Conservation (phyloP, 53 echinoderm and acorn worm species). For the Glandiceps talaboti region DNA sequence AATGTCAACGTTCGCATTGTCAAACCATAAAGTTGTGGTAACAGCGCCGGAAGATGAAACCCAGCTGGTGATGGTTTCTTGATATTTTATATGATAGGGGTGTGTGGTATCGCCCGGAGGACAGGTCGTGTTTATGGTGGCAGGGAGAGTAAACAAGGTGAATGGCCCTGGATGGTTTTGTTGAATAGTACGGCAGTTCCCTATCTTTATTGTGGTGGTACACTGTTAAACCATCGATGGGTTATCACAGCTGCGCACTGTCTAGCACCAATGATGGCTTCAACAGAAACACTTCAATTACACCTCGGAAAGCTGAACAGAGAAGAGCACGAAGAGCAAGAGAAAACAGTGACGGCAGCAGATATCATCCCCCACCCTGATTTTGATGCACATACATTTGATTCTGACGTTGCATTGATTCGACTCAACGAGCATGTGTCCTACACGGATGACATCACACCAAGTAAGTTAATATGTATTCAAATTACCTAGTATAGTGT, state of each 20-base stretch:
- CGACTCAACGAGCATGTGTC: slow-evolving; percentile 9
- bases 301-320: slow-evolving; percentile 63
- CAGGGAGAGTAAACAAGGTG: not conserved
- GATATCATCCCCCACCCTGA: slow-evolving; percentile 25
- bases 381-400: slow-evolving; percentile 30
- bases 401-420: slow-evolving; percentile 70
- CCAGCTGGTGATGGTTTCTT: too few relatives aligned
- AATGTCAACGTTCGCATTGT: too few relatives aligned
- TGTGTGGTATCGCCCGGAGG: not conserved
- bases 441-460: not conserved
- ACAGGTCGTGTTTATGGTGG: not conserved
- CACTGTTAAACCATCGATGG: slow-evolving; percentile 59
- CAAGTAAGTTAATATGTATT: not conserved
- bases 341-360: slow-evolving; percentile 19
- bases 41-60: too few relatives aligned
- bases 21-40: too few relatives aligned
- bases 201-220: slow-evolving; percentile 73
- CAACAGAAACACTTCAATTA: slow-evolving; percentile 17
- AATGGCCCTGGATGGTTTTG: not conserved
- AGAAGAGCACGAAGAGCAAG: slow-evolving; percentile 19
- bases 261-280: slow-evolving; percentile 4
- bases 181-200: not conserved
- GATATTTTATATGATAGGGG: too few relatives aligned
- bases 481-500: too few relatives aligned
- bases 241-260: slow-evolving; percentile 70